These are phyloP conservation scores for Cladorhizidae sp. DNA, from an alignment of 37 sponge, comb jelly and placozoan genomes.

Conservation along the genomic window DNA sequence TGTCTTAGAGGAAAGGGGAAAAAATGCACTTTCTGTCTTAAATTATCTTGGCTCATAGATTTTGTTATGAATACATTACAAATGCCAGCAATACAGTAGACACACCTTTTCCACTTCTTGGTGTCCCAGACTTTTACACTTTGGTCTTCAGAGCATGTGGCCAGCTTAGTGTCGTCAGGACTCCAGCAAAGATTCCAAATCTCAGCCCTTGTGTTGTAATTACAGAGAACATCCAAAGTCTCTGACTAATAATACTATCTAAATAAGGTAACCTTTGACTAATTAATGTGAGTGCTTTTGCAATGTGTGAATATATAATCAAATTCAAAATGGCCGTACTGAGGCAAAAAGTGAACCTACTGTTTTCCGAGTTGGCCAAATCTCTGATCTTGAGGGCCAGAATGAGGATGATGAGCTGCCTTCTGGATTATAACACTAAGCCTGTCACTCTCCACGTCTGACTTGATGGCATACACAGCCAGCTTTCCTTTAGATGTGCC, in stretches of 20 bases:
- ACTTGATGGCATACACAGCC: constrained; percentile 8
- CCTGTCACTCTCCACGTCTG: background rate
- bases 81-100: no score
- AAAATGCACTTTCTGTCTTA: no score
- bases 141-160: constrained; percentile 81
- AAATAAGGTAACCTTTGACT: background rate
- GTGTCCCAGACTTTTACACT: constrained; percentile 63
- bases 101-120: constrained; percentile 47
- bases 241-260: background rate
- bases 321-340: background rate
- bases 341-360: constrained; percentile 16
- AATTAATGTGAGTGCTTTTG: no score
- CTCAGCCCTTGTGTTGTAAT: constrained; percentile 50
- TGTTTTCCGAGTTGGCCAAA: constrained; percentile 72
- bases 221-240: background rate
- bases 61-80: no score
- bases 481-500: constrained; percentile 58
- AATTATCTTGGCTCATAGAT: no score
- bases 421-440: constrained; percentile 8
- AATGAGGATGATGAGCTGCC: constrained; percentile 46
- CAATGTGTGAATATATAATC: no score
- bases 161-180: constrained; percentile 43
- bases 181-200: constrained; percentile 80
- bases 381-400: constrained; percentile 32
- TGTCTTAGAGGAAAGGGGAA: background rate